Evolutionary conservation across 2,888 invertebrate species (phyloP).

Genomic region (Hanleya hanleyi): DNA sequence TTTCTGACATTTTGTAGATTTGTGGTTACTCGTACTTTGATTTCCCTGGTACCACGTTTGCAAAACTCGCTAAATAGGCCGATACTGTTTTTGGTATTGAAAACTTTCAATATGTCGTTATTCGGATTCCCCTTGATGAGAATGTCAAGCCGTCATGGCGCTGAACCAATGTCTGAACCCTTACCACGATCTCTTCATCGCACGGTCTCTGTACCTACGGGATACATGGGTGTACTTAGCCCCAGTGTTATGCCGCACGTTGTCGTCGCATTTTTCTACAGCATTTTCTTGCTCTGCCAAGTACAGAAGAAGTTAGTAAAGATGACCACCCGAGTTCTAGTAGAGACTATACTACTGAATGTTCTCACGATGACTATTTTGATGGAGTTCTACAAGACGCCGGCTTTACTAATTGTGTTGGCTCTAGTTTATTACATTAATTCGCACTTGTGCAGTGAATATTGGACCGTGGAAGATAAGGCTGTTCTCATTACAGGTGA

Average conservation of each 20-base stretch:
- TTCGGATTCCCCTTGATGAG: neutral
- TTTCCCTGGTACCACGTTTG: too few species aligned
- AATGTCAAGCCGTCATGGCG: neutral
- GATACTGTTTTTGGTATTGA: too few species aligned
- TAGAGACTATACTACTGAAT: neutral
- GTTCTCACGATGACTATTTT: neutral
- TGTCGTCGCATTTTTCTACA: neutral
- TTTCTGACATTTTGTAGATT: too few species aligned
- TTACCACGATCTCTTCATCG: neutral
- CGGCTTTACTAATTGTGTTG: neutral
- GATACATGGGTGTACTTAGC: neutral
- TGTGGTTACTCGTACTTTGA: too few species aligned
- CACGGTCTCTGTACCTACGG: neutral
- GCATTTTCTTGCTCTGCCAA: neutral
- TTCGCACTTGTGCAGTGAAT: neutral
- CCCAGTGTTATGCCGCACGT: neutral
- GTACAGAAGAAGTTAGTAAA: neutral
- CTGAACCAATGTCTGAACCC: neutral
- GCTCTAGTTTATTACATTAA: neutral
- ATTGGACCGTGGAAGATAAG: neutral
- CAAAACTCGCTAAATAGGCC: too few species aligned
- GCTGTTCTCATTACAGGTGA: slow-evolving; percentile 1
- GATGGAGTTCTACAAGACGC: neutral
- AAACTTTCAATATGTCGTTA: too few species aligned
- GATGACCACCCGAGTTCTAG: neutral